phyloP scores from a whole-genome alignment of 92 coral and sea anemone genomes.

The Parazoanthus darwini region DNA sequence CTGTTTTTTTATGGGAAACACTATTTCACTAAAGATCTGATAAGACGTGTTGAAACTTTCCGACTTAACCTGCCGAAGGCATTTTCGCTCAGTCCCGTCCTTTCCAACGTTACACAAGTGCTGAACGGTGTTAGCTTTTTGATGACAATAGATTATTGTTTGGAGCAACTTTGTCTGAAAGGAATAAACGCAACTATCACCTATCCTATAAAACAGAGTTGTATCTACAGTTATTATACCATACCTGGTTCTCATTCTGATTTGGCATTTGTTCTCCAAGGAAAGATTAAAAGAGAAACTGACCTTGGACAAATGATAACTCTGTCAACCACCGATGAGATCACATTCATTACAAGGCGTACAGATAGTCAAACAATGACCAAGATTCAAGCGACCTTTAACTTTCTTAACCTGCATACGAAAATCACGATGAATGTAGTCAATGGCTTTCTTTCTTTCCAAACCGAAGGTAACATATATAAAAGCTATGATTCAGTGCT shows the following conservation, averaged over 20 bases:
- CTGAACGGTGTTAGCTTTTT: conserved; percentile 19
- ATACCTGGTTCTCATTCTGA: background rate
- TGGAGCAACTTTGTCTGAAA: conserved; percentile 22
- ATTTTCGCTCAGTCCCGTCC: background rate
- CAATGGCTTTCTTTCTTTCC: background rate
- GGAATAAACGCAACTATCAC: conserved; percentile 36
- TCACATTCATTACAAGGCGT: conserved; percentile 22
- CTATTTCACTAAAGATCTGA: conserved; percentile 3
- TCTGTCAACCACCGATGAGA: conserved; percentile 7
- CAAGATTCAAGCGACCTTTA: conserved; percentile 23
- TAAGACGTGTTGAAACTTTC: conserved; percentile 27
- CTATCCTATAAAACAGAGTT: conserved; percentile 4
- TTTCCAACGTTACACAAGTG: conserved; percentile 31
- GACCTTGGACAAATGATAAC: conserved; percentile 15
- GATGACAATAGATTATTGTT: conserved; percentile 32
- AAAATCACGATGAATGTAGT: conserved; percentile 22
- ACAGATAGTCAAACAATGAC: background rate
- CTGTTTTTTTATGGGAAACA: conserved; percentile 12
- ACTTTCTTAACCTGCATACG: conserved; percentile 7
- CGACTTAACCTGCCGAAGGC: conserved; percentile 4
- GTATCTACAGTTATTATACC: background rate
- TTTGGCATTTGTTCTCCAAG: conserved; percentile 28
- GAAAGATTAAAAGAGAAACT: background rate
- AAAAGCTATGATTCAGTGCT: conserved; percentile 15
- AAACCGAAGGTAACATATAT: conserved; percentile 22